Evolutionary conservation across 2,113 vertebrate species (phyloP).

Genomic region (Bombycilla garrulus): DNA sequence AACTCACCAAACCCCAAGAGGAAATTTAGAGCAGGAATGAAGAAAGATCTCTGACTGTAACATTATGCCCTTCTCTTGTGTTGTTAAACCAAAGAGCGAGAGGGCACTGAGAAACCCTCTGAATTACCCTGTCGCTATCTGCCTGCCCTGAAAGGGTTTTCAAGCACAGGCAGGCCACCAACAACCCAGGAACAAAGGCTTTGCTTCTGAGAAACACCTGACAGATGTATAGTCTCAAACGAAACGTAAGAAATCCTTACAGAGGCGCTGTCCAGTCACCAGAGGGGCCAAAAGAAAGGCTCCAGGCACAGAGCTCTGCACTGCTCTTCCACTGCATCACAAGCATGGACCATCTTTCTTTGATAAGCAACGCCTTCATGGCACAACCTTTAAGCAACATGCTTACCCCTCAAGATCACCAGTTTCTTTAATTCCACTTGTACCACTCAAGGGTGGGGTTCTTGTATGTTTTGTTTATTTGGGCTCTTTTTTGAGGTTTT

Average conservation of each 20-base stretch:
- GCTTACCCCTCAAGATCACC: fast-evolving
- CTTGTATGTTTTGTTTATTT: not conserved
- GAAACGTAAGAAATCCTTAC: not conserved
- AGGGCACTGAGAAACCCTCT: not conserved
- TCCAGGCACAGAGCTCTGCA: not conserved
- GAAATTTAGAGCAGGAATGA: not conserved
- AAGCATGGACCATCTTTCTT: not conserved
- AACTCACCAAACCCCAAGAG: not conserved
- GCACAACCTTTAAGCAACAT: not conserved
- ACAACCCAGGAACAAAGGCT: not conserved
- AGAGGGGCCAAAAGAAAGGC: not conserved
- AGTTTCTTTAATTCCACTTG: not conserved
- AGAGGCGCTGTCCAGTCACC: not conserved
- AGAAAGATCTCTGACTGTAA: not conserved
- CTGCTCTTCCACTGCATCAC: not conserved
- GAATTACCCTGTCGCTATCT: not conserved
- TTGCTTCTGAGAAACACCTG: not conserved
- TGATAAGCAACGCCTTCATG: fast-evolving
- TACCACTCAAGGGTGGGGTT: fast-evolving
- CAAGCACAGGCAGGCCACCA: not conserved
- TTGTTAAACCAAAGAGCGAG: not conserved
- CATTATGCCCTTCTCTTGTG: not conserved
- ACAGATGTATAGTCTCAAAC: not conserved
- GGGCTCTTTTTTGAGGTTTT: not conserved
- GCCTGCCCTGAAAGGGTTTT: not conserved